These are phyloP conservation scores for Yponomeuta plumbellus DNA, from an alignment of 2,888 invertebrate species.

Conservation along the genomic window DNA sequence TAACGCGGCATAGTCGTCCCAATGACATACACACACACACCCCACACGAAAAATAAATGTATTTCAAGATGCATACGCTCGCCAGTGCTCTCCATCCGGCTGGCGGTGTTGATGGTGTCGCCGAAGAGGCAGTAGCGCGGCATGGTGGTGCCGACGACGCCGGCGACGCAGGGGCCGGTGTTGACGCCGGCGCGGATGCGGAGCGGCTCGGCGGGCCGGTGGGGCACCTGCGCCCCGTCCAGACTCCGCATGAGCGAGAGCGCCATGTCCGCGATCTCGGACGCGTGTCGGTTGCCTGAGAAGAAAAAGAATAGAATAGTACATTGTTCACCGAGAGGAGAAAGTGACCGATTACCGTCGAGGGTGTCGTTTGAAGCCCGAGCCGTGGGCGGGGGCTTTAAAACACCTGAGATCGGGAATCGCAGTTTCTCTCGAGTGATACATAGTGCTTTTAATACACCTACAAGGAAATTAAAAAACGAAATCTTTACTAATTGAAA, in stretches of 20 bases:
- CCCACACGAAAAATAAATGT: too few species aligned
- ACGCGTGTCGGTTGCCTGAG: conserved; percentile 73
- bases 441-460: too few species aligned
- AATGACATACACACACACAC: too few species aligned
- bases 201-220: conserved; percentile 64
- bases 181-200: conserved; percentile 77
- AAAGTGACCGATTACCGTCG: too few species aligned
- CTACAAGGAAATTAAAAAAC: too few species aligned
- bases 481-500: too few species aligned
- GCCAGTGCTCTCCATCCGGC: conserved; percentile 79
- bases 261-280: conserved; percentile 79
- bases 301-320: conserved; percentile 2
- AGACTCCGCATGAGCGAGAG: conserved; percentile 71
- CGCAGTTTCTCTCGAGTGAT: too few species aligned
- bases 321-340: too few species aligned
- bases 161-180: conserved; percentile 80
- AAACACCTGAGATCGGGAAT: too few species aligned
- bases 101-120: conserved; percentile 80
- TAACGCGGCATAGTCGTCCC: too few species aligned
- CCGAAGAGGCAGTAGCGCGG: conserved; percentile 79
- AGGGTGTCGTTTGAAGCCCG: too few species aligned
- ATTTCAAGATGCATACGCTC: conserved; percentile 43
- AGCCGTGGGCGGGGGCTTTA: too few species aligned
- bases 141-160: conserved; percentile 79
- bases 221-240: conserved; percentile 72